Percentiles rank a stretch among this genome's conserved stretches.
These are phyloP conservation scores for Globodera rostochiensis DNA, from an alignment of 1,140 invertebrate genomes.

Conservation along the genomic window DNA sequence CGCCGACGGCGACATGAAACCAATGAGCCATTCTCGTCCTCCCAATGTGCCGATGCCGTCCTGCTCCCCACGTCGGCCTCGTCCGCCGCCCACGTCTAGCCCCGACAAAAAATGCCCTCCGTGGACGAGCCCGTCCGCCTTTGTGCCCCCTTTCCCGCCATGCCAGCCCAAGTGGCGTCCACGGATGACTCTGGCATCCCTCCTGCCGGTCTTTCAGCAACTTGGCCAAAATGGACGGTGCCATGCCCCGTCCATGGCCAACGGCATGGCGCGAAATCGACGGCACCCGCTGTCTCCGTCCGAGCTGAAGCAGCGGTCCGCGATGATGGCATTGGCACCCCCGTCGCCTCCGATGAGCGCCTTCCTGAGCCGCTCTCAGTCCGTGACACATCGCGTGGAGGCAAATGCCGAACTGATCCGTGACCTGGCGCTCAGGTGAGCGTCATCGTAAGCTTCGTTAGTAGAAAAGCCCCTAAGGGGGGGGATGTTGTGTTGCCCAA, in stretches of 20 bases:
- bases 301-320: background rate
- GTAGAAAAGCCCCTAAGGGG: background rate
- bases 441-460: background rate
- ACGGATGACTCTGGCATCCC: conserved; percentile 6
- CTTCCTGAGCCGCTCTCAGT: conserved; percentile 6
- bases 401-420: conserved; percentile 15
- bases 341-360: background rate
- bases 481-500: too few relatives aligned
- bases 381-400: conserved; percentile 9
- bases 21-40: background rate
- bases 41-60: background rate
- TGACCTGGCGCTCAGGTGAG: conserved; percentile 8
- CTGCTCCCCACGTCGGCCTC: background rate
- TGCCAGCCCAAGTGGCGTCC: conserved; percentile 5
- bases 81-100: background rate
- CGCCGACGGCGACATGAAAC: too few relatives aligned
- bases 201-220: conserved; percentile 8
- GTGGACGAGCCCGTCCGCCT: background rate
- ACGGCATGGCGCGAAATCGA: background rate
- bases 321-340: background rate
- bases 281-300: too few relatives aligned
- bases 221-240: background rate
- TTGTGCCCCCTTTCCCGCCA: background rate
- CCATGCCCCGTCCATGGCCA: background rate
- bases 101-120: background rate